These are phyloP conservation scores for Dolomedes plantarius DNA, from an alignment of 2,888 invertebrate genomes.

Conservation along the genomic window DNA sequence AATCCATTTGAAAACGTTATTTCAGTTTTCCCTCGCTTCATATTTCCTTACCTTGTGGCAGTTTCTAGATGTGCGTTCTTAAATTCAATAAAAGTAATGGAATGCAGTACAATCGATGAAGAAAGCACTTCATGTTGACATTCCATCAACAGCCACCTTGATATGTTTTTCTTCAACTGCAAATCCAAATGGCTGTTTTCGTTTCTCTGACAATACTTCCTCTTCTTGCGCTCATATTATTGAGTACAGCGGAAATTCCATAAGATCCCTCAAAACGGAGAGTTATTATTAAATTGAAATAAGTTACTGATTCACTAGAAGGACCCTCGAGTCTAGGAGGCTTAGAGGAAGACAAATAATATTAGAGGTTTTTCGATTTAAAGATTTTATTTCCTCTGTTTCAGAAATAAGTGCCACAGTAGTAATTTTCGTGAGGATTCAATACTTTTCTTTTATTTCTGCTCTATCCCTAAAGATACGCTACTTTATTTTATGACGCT, in stretches of 20 bases:
- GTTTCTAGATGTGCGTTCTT: conserved; percentile 27
- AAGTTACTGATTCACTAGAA: not conserved
- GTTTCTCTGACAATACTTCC: not conserved
- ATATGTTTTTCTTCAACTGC: conserved; percentile 32
- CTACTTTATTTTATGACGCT: too few species aligned
- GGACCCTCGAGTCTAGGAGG: not conserved
- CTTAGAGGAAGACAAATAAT: not conserved
- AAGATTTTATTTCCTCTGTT: not conserved
- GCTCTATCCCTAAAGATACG: too few species aligned
- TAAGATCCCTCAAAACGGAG: conserved; percentile 20
- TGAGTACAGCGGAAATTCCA: conserved; percentile 22
- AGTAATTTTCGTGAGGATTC: not conserved
- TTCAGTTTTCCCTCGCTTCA: conserved; percentile 25
- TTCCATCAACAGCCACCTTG: conserved; percentile 30
- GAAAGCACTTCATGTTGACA: conserved; percentile 36
- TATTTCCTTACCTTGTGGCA: conserved; percentile 19
- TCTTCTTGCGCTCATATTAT: conserved; percentile 8
- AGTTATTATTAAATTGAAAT: conserved; percentile 43
- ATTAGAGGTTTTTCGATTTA: not conserved
- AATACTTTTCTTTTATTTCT: not conserved
- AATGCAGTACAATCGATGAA: conserved; percentile 46
- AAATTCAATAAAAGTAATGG: conserved; percentile 51
- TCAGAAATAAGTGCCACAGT: not conserved
- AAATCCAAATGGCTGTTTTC: conserved; percentile 33
- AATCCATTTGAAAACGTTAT: conserved; percentile 8